Evolutionary conservation across 1,140 invertebrate genomes (phyloP), one percentile per base, ranked within the genome.

Genomic region (Heliconius himera): DNA sequence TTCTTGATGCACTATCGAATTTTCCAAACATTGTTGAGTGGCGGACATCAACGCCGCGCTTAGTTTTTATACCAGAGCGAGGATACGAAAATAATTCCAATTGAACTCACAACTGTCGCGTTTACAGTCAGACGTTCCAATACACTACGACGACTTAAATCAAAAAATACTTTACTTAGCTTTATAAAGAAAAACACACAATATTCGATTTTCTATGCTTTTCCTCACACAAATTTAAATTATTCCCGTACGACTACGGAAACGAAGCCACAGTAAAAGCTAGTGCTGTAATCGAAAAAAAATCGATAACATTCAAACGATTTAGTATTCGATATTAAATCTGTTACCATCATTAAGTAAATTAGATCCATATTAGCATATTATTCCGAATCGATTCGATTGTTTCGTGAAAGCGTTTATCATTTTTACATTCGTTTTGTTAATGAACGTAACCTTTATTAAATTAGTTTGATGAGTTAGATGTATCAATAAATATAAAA

Each of bases 351-450:
- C 60, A 66, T 66, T 66, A 66, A 29, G 22, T 66, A 66, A 66
- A 66, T 66, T 60, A 60, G 56, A 60, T 26, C 26, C 2, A n/a
- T 60, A 60, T 60, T 66, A 66, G 22, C 60, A 66, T 66, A 26
- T 66, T 66, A 66, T 49, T 70, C 20, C 29, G 70, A 56, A 72
- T 72, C 83, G 82, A 80, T 84, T 88, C 83, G 82, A 80, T 85
- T 89, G 84, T 88, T 88, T 88, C 85, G 79, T 82, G 84, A 85
- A 86, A 87, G 70, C 46, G 77, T 80, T 77, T 80, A 83, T 85
- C 81, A 79, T 72, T 82, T 84, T 83, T 77, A 84, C 22, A 29
- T 66, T 26, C 22, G 60, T 66, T 66, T 66, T 29, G 60, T 22
- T 66, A 66, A 66, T 66, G 60, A 66, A 66, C 60, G 60, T 26